phyloP scores from a whole-genome alignment of 2,113 vertebrate genomes.

The Pelusios castaneus region DNA sequence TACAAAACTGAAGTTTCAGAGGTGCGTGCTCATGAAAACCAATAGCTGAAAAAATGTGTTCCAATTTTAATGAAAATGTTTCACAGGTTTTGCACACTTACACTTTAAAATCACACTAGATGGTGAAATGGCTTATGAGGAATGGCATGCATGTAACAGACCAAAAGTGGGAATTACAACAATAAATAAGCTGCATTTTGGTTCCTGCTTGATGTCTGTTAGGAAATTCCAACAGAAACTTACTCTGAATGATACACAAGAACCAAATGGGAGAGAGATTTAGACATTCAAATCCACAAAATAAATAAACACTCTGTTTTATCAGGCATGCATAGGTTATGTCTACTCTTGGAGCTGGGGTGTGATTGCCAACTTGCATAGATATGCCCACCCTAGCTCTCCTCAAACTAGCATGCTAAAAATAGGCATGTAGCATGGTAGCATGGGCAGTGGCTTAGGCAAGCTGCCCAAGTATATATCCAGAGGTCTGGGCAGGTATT shows the following conservation, averaged over 20 bases:
- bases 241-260: neutral
- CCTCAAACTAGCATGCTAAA: neutral
- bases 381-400: neutral
- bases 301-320: neutral
- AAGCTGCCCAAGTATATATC: neutral
- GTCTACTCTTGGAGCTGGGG: neutral
- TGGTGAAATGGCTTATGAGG: neutral
- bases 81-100: rapidly evolving
- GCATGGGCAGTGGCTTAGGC: neutral
- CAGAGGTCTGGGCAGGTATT: too few relatives aligned
- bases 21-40: neutral
- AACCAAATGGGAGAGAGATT: neutral
- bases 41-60: neutral
- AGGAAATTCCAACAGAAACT: neutral
- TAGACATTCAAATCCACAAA: neutral
- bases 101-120: neutral
- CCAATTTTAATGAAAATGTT: neutral
- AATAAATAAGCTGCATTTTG: neutral
- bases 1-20: neutral
- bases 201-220: neutral
- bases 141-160: neutral
- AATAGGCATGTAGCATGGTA: neutral
- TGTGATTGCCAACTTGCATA: neutral
- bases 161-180: neutral
- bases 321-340: neutral